Conservation (phyloP, 2,797 vertebrate genomes). For the Threskiornis aethiopicus region DNA sequence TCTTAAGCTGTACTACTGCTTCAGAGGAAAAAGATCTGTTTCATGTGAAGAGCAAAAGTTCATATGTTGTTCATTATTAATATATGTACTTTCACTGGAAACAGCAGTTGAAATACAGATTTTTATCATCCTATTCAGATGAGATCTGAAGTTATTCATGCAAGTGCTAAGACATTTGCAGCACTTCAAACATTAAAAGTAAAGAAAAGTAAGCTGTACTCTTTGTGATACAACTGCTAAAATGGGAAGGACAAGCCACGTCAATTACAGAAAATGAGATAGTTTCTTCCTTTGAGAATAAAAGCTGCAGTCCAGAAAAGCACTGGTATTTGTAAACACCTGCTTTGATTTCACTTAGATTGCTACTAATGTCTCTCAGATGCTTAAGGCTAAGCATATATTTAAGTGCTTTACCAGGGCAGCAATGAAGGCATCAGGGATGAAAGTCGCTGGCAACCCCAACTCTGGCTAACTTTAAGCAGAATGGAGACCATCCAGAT, state of each 20-base stretch:
- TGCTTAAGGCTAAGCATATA: background rate
- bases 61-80: background rate
- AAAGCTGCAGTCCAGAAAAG: background rate
- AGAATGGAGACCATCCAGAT: background rate
- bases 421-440: background rate
- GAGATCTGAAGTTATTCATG: background rate
- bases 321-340: background rate
- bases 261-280: background rate
- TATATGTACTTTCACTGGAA: background rate
- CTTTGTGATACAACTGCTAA: background rate
- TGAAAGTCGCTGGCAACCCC: background rate
- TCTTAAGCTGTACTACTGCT: background rate
- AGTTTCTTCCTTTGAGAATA: background rate
- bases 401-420: background rate
- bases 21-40: background rate
- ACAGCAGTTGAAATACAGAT: background rate
- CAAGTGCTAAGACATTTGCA: background rate
- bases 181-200: background rate
- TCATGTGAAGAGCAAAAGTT: background rate
- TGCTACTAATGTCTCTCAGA: accelerated
- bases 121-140: background rate
- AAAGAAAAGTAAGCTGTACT: background rate
- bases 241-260: background rate
- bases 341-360: background rate
- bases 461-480: background rate